phyloP scores from a whole-genome alignment of 1,140 invertebrate species.

The Zaprionus camerounensis region DNA sequence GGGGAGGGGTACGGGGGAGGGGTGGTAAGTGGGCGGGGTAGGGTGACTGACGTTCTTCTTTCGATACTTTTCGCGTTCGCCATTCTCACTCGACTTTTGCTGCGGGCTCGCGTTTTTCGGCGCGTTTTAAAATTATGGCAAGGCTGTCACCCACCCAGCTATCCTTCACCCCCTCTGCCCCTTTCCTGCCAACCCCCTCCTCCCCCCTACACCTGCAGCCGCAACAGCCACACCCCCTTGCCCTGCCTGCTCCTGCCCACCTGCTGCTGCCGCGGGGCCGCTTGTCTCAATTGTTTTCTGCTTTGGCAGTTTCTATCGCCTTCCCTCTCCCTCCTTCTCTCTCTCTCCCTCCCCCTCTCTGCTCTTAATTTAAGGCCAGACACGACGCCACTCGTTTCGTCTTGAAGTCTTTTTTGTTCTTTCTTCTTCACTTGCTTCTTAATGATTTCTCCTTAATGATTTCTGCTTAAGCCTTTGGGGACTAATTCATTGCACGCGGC shows the following conservation, averaged over 20 bases:
- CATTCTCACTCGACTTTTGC: slow-evolving; percentile 33
- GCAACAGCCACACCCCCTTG: not conserved
- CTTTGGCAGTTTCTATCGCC: slow-evolving; percentile 38
- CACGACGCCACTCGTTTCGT: slow-evolving; percentile 36
- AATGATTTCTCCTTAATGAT: slow-evolving; percentile 74
- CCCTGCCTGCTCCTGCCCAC: slow-evolving; percentile 21
- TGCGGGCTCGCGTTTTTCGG: slow-evolving; percentile 52
- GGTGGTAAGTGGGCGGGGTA: not conserved
- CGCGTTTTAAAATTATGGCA: slow-evolving; percentile 75
- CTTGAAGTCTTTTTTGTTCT: slow-evolving; percentile 6
- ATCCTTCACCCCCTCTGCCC: not conserved
- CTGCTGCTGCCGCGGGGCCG: slow-evolving; percentile 14
- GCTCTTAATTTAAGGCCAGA: slow-evolving; percentile 71
- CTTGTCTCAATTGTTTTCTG: slow-evolving; percentile 65
- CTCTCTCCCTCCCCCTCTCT: too few species aligned
- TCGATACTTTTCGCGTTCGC: slow-evolving; percentile 39
- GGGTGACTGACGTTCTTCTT: slow-evolving; percentile 53
- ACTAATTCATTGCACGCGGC: slow-evolving; percentile 69
- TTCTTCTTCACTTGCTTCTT: slow-evolving; percentile 32
- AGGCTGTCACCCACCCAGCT: slow-evolving; percentile 48
- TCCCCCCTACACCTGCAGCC: slow-evolving; percentile 9
- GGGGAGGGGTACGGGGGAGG: not conserved
- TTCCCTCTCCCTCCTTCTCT: not conserved
- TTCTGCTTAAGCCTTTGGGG: slow-evolving; percentile 70
- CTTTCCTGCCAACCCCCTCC: not conserved